phyloP scores from a whole-genome alignment of 2,888 invertebrate species.

The Eilema depressum region DNA sequence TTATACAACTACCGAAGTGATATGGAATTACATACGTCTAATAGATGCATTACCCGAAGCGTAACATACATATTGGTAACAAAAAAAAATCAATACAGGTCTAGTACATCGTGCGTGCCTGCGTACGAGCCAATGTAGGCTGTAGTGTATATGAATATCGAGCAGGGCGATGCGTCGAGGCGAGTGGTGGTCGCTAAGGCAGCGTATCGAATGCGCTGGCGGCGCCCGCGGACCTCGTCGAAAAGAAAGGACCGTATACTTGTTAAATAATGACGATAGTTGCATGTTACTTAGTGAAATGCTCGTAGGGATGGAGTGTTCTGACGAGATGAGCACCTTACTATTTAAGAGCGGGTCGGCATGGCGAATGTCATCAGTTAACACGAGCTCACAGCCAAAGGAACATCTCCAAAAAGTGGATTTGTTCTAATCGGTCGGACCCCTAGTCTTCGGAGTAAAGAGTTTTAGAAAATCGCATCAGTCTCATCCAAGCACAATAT shows the following conservation, averaged over 20 bases:
- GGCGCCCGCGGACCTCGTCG: constrained; percentile 70
- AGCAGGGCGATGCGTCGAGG: constrained; percentile 51
- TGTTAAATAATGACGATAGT: constrained; percentile 85
- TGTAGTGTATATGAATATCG: constrained; percentile 48
- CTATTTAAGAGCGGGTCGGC: constrained; percentile 85
- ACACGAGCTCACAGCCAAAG: constrained; percentile 76
- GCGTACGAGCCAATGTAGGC: constrained; percentile 55
- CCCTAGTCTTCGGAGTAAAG: constrained; percentile 59
- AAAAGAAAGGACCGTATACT: constrained; percentile 85
- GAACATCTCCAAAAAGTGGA: constrained; percentile 78
- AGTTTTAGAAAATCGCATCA: constrained; percentile 56
- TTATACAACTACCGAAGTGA: constrained; percentile 38
- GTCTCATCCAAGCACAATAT: constrained; percentile 74
- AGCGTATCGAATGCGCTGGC: constrained; percentile 75
- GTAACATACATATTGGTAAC: constrained; percentile 50
- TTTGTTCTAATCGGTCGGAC: constrained; percentile 63
- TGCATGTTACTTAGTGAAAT: constrained; percentile 84
- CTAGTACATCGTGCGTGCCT: constrained; percentile 12
- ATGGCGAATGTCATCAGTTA: constrained; percentile 85
- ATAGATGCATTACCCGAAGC: constrained; percentile 45
- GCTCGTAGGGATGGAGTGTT: constrained; percentile 85
- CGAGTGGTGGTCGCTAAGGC: constrained; percentile 75
- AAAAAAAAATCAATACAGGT: constrained; percentile 34
- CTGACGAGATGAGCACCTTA: constrained; percentile 84
- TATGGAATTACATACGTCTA: constrained; percentile 47